Base-by-base conservation (phyloP, 1,140 invertebrate genomes). In the Octopus bimaculoides region DNA sequence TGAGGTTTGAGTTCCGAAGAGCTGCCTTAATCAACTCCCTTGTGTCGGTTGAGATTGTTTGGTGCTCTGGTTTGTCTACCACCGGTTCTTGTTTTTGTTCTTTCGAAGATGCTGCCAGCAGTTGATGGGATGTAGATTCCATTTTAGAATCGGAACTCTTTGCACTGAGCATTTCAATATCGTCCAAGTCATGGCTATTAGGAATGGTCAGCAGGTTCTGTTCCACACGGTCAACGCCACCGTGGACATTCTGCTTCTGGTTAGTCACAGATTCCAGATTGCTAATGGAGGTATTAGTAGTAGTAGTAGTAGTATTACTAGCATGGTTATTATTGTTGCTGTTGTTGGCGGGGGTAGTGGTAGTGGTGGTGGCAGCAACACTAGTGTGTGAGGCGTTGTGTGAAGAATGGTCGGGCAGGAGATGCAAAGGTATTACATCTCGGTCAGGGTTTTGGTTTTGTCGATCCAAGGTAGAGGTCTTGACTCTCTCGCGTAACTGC, bases 111-210 rank as follows among this genome's bases (percentile, higher is more conserved):
- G 56, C 78, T 52, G 52, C 61, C 9, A 17, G 4, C n/a, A 54
- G 20, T 12, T 66, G 52, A 4, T 41, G 75, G 54, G 66, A 79
- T 9, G 80, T 79, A 80, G 83, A 81, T 5, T 77, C 78, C 69
- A 79, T 80, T 41, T 79, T 79, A 5, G 82, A 81, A 41, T 84
- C 84, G 12, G 81, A 82, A 6, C 83, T 85, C 79, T 87, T 86
- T 0, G 88, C 88, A 83, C 88, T 89, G 6, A 88, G 81, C 88
- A 89, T 89, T 81, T 89, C 88, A 52, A 89, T 80, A 80, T 89
- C 88, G 55, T 26, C 79, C 3, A 83, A 79, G 26, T 41, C 26
- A 41, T 41, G 26, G 26, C 26, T 41, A 41, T 41, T 41, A 7
- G 71, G 73, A 41, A 80, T 56, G 41, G 82, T 77, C 56, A 82